Evolutionary conservation across 2,797 vertebrate species (phyloP).

Genomic region (Tarsius wallacei): DNA sequence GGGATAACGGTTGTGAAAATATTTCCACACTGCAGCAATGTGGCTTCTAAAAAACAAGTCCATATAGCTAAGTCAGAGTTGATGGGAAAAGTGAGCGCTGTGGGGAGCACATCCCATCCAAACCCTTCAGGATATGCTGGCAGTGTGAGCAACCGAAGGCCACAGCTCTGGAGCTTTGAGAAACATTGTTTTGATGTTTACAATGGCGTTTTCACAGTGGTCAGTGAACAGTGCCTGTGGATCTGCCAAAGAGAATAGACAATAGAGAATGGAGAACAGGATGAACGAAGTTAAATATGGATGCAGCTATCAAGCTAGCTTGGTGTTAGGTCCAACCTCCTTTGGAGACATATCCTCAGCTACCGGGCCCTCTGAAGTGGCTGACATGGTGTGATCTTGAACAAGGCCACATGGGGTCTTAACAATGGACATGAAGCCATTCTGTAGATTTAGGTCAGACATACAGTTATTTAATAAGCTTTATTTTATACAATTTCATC

Average conservation of each 20-base stretch:
- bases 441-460: neutral
- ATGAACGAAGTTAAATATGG: neutral
- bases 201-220: neutral
- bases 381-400: neutral
- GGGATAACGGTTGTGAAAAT: slow-evolving; percentile 63
- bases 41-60: slow-evolving; percentile 45
- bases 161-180: neutral
- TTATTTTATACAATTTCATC: slow-evolving; percentile 20
- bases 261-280: neutral
- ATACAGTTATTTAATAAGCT: neutral
- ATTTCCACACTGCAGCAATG: slow-evolving; percentile 42
- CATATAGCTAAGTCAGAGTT: neutral
- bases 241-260: neutral
- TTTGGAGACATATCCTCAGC: neutral
- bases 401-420: neutral
- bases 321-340: neutral
- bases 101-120: neutral
- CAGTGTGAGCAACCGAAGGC: too few species aligned
- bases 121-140: too few species aligned
- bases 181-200: neutral
- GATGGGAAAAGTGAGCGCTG: neutral
- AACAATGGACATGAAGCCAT: neutral
- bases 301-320: neutral
- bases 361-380: neutral
- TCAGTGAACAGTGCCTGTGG: neutral